These are phyloP conservation scores for Ammodytes marinus DNA, from an alignment of 2,113 vertebrate genomes.

Conservation along the genomic window DNA sequence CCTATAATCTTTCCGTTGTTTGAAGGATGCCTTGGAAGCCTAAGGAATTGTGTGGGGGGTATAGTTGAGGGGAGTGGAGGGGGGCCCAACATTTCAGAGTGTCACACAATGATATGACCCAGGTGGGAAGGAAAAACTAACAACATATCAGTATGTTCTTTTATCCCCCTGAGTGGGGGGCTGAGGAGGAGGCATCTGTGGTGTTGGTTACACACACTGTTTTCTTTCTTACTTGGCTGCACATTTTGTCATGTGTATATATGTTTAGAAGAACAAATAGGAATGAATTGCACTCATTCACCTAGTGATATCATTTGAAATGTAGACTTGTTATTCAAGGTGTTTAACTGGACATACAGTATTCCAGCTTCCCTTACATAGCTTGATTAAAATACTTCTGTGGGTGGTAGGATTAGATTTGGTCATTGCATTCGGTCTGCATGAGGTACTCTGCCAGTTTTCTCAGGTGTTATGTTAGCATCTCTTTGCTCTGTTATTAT, in stretches of 20 bases:
- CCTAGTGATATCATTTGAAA: constrained; percentile 38
- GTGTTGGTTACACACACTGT: constrained; percentile 55
- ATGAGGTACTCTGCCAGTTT: background rate
- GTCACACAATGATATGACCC: constrained; percentile 61
- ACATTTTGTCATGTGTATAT: constrained; percentile 34
- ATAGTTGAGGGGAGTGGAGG: background rate
- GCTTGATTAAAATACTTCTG: constrained; percentile 8
- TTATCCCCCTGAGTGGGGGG: constrained; percentile 35
- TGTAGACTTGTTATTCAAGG: constrained; percentile 30
- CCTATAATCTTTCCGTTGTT: constrained; percentile 10
- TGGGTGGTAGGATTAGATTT: constrained; percentile 43
- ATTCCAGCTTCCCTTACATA: constrained; percentile 11
- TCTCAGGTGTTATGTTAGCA: constrained; percentile 8
- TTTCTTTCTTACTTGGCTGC: constrained; percentile 58
- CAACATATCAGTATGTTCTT: constrained; percentile 59
- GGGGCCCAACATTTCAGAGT: constrained; percentile 27
- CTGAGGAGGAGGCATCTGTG: constrained; percentile 41
- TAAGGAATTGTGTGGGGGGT: background rate
- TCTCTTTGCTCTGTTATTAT: background rate
- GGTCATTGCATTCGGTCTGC: constrained; percentile 17
- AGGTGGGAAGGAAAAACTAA: constrained; percentile 66
- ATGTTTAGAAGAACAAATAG: constrained; percentile 41
- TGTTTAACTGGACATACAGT: constrained; percentile 26
- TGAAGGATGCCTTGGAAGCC: constrained; percentile 38
- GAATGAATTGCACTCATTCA: constrained; percentile 17